These are phyloP conservation scores for Trogon surrucura DNA, from an alignment of 2,113 vertebrate genomes.

Conservation along the genomic window DNA sequence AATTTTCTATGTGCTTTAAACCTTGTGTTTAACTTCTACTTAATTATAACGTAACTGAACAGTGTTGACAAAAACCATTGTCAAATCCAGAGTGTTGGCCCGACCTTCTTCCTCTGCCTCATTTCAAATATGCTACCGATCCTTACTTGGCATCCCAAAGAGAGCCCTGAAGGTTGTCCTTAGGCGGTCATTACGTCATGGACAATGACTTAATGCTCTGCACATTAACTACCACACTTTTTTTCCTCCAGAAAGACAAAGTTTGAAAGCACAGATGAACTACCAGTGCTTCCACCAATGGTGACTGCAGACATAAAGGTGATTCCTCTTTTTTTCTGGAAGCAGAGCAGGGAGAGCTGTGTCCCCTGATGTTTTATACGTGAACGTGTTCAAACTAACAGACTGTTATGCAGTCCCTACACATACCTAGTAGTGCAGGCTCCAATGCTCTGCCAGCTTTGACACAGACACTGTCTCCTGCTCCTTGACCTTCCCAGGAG, in stretches of 20 bases:
- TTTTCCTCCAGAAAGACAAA: neutral
- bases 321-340: neutral
- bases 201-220: neutral
- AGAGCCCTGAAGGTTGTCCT: neutral
- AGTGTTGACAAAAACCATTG: neutral
- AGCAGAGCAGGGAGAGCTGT: neutral
- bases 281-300: fast-evolving
- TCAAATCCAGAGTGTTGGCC: neutral
- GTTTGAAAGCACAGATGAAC: neutral
- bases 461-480: neutral
- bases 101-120: neutral
- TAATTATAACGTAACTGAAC: neutral
- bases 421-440: neutral
- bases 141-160: neutral
- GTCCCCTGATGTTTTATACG: neutral
- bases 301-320: neutral
- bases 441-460: fast-evolving
- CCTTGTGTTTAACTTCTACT: neutral
- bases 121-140: fast-evolving
- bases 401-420: fast-evolving
- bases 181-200: neutral
- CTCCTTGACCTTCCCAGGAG: neutral
- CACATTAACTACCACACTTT: neutral
- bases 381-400: neutral
- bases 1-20: neutral